Base-by-base conservation (phyloP, 2,888 invertebrate genomes). In the Melinopterus prodromus region DNA sequence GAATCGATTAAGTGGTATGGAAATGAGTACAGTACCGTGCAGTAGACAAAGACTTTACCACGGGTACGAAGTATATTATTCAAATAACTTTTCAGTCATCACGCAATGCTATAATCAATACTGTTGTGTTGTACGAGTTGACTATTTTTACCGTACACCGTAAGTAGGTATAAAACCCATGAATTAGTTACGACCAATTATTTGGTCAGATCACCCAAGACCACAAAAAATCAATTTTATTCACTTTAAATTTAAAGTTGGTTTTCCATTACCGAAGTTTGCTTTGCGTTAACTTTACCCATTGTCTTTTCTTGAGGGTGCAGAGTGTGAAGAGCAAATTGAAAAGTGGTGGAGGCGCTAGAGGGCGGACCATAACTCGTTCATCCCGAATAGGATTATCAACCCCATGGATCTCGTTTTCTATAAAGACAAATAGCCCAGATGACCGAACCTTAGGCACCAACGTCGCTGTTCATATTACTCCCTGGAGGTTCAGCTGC, bases 381-480 rank as follows among this genome's bases (percentile, higher is more conserved):
- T 26, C 26, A 26, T 26, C 53, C 53, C 53, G 53, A 53, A 53
- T 12, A 12, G 53, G 53, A 53, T 53, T 53, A 53, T 53, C 53
- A 53, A 53, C 53, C 53, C 53, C 53, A 53, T 9, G 53, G 53
- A 12, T 6, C 53, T 53, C 12, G 9, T 53, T 53, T 53, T 53
- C 53, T 53, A 53, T 53, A 53, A 53, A 53, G 53, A 53, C 53
- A 53, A 53, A 53, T 53, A 53, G 53, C 53, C 53, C 53, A 53
- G 53, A 53, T 53, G 53, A 53, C 53, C 53, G 53, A 9, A 53
- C 53, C 12, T 53, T 53, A 4, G 53, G 12, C 12, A 53, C 12
- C 53, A 53, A 12, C 9, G 53, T 7, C 53, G 12, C 53, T 53
- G 53, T 53, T 53, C 5, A 53, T 53, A 53, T 53, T 53, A 53